These are phyloP conservation scores for Oenanthe oenanthe DNA, from an alignment of 2,113 vertebrate species.

Conservation along the genomic window DNA sequence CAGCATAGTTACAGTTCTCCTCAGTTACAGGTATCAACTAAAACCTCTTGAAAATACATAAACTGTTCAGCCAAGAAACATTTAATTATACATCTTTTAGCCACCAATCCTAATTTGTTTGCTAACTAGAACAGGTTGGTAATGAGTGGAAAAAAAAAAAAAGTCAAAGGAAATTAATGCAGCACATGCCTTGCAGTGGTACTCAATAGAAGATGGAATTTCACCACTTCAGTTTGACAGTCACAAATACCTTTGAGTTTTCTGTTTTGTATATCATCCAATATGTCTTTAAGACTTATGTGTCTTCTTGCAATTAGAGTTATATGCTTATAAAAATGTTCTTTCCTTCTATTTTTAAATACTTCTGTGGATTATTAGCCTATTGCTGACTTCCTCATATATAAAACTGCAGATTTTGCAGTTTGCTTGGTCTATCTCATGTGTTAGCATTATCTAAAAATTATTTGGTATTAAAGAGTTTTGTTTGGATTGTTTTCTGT, in stretches of 20 bases:
- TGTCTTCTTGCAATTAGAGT: neutral
- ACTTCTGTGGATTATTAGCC: neutral
- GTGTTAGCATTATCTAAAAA: neutral
- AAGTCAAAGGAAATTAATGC: neutral
- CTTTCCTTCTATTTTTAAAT: neutral
- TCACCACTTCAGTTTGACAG: neutral
- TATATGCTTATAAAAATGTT: neutral
- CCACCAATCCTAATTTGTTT: neutral
- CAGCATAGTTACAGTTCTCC: neutral
- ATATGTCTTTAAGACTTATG: neutral
- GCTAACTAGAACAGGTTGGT: neutral
- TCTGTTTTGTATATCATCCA: neutral
- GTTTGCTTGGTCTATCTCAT: neutral
- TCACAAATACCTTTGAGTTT: neutral
- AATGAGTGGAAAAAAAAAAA: neutral
- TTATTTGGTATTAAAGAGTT: neutral
- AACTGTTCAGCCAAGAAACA: neutral
- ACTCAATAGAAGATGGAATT: neutral
- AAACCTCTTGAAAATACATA: neutral
- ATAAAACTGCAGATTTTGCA: neutral
- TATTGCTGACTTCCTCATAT: neutral
- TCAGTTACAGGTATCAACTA: neutral
- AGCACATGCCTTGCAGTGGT: neutral
- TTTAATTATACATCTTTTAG: neutral
- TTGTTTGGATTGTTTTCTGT: neutral